Evolutionary conservation across 1,140 invertebrate species (phyloP).

Genomic region (Drosophila lowei): DNA sequence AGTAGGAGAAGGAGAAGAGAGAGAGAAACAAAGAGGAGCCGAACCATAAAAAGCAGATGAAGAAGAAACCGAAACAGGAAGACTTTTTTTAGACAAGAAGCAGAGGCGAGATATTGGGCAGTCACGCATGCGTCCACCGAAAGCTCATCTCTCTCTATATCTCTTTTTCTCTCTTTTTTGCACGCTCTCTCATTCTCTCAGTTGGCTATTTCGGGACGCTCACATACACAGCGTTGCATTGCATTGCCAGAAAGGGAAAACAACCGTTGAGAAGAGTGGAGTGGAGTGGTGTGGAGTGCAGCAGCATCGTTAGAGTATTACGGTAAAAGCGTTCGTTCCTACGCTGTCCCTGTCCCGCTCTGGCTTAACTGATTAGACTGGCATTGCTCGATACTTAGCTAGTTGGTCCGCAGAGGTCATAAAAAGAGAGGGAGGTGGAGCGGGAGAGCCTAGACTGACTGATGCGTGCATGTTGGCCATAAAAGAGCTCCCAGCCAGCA

Average conservation of each 20-base stretch:
- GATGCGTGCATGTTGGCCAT: constrained; percentile 78
- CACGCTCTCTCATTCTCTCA: constrained; percentile 1
- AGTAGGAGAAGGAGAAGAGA: neutral
- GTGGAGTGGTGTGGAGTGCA: neutral
- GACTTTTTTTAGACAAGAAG: constrained; percentile 44
- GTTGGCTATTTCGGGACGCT: constrained; percentile 69
- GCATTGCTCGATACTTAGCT: constrained; percentile 63
- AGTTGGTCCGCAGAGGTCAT: constrained; percentile 40
- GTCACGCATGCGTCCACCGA: constrained; percentile 61
- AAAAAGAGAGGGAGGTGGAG: constrained; percentile 28
- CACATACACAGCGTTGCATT: constrained; percentile 2
- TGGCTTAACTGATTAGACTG: constrained; percentile 65
- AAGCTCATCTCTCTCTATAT: constrained; percentile 6
- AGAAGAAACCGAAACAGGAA: constrained; percentile 68
- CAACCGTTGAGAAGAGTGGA: constrained; percentile 59
- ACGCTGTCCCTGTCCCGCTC: constrained; percentile 10
- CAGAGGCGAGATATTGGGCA: constrained; percentile 48
- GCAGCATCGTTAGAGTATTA: constrained; percentile 71
- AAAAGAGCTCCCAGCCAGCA: constrained; percentile 66
- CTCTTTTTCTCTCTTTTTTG: constrained; percentile 2
- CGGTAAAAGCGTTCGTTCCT: constrained; percentile 52
- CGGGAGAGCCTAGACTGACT: constrained; percentile 56
- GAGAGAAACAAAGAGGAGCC: constrained; percentile 20
- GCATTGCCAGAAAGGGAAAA: constrained; percentile 80
- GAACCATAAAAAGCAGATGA: constrained; percentile 31